These are phyloP conservation scores for Cryptus viduatorius DNA, from an alignment of 2,888 invertebrate genomes.

Conservation along the genomic window DNA sequence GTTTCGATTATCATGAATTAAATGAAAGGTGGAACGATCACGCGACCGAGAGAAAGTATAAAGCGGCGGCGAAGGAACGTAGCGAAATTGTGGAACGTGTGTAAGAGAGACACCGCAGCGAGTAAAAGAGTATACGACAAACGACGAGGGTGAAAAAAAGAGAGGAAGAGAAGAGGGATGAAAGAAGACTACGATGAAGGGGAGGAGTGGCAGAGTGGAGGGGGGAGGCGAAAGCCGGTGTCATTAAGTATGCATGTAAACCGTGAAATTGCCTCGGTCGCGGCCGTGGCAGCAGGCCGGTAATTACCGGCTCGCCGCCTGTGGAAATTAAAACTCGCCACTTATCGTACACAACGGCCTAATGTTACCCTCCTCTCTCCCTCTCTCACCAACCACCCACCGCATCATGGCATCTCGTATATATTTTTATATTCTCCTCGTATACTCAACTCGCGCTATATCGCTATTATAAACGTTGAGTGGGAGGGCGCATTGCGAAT, in stretches of 20 bases:
- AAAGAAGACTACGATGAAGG: slow-evolving; percentile 9
- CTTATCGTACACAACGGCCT: slow-evolving; percentile 72
- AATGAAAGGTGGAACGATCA: slow-evolving; percentile 51
- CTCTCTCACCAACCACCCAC: slow-evolving; percentile 11
- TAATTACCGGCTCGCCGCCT: slow-evolving; percentile 75
- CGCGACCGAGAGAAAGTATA: slow-evolving; percentile 27
- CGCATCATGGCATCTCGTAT: slow-evolving; percentile 30
- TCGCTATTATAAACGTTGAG: slow-evolving; percentile 9
- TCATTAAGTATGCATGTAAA: slow-evolving; percentile 79
- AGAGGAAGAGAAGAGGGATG: not conserved
- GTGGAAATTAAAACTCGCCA: slow-evolving; percentile 78
- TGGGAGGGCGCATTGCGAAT: not conserved
- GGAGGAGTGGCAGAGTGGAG: slow-evolving; percentile 63
- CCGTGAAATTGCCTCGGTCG: slow-evolving; percentile 76
- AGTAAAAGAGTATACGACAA: slow-evolving; percentile 26
- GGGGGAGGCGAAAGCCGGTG: slow-evolving; percentile 62
- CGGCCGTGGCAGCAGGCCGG: slow-evolving; percentile 66
- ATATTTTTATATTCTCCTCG: slow-evolving; percentile 32
- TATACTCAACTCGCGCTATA: slow-evolving; percentile 5
- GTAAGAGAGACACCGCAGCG: slow-evolving; percentile 24
- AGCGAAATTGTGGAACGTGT: slow-evolving; percentile 37
- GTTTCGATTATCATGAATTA: slow-evolving; percentile 56
- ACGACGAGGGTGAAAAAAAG: slow-evolving; percentile 16
- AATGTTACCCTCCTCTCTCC: slow-evolving; percentile 47
- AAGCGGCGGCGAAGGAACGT: not conserved